A percentile compares a stretch with the other conserved stretches of the same genome.
Evolutionary conservation across 2,888 invertebrate genomes (phyloP).

Genomic region (Muscina levida): DNA sequence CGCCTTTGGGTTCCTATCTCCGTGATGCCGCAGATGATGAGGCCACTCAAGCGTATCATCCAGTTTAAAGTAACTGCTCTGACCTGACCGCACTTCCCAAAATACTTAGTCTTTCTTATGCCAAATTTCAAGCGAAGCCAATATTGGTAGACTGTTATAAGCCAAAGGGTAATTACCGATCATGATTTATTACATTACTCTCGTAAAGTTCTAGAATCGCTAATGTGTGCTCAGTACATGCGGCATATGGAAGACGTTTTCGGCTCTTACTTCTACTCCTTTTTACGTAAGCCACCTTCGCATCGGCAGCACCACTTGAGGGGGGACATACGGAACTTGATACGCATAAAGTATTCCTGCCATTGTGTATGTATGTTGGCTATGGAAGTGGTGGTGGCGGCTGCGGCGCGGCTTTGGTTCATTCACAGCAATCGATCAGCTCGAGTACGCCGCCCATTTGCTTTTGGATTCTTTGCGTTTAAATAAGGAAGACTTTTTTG

Average conservation of each 20-base stretch:
- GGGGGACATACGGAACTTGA: conserved; percentile 52
- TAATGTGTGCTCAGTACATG: background rate
- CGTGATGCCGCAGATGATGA: no score
- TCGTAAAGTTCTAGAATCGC: conserved; percentile 46
- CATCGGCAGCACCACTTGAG: conserved; percentile 34
- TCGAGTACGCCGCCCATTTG: conserved; percentile 69
- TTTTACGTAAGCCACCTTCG: conserved; percentile 54
- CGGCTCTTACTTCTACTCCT: conserved; percentile 37
- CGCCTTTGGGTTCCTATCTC: no score
- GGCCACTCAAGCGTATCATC: conserved; percentile 18
- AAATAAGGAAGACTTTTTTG: conserved; percentile 48
- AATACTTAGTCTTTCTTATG: no score
- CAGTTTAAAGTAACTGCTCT: conserved; percentile 52
- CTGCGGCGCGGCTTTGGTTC: conserved; percentile 41
- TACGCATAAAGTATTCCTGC: conserved; percentile 58
- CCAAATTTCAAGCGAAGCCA: conserved; percentile 22
- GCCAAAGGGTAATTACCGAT: conserved; percentile 79
- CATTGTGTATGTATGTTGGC: background rate
- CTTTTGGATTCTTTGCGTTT: conserved; percentile 28
- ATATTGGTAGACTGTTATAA: conserved; percentile 65
- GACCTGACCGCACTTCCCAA: conserved; percentile 59
- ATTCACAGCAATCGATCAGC: conserved; percentile 77
- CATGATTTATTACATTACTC: conserved; percentile 76
- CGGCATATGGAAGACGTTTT: conserved; percentile 29
- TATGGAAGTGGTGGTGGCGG: conserved; percentile 39